Evolutionary conservation across 2,797 vertebrate genomes (phyloP), one percentile per base, ranked within the genome.

Genomic region (Pterois miles): DNA sequence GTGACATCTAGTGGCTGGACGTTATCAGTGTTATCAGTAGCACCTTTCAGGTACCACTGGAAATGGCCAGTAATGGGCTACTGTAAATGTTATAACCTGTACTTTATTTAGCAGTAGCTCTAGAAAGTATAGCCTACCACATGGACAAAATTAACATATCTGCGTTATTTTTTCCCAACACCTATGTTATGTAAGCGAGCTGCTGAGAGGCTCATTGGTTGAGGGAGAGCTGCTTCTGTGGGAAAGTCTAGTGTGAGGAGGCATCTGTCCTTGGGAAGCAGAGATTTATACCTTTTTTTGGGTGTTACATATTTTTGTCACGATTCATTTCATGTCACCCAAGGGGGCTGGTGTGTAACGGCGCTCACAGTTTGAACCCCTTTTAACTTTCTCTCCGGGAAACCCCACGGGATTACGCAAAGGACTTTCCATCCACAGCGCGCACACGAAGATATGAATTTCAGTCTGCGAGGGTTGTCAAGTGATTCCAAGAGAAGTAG

Each of bases 241-340:
- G 73, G 67, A 64, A 85, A 74, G 79, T 88, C 78, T 78, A 74
- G 18, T 80, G 86, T 72, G 86, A 90, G 84, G 86, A 84, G 53
- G 78, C 83, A 82, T 77, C 77, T 82, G 66, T 67, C 68, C 88
- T 70, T 81, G 74, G 63, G 81, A 90, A 82, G 80, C 71, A 71
- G 80, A 72, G 58, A 82, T 85, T 66, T 71, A 20, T 25, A 27
- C 23, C 22, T 56, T n/a, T 8, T n/a, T 23, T 25, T 31, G 54
- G 54, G 8, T 63, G 4, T 43, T 34, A 2, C 23, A 10, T 43
- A 22, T 56, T 65, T 65, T 80, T 38, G 63, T 68, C 71, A 70
- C 58, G 65, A 67, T 31, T 70, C 10, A 1, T 66, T 58, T 79
- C 48, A 2, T 56, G 33, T 52, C 62, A 34, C 9, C 34, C 7